A percentile compares a stretch with the other conserved stretches of the same genome.
Conservation (phyloP, 2,888 invertebrate species). For the Andrena bicolor region DNA sequence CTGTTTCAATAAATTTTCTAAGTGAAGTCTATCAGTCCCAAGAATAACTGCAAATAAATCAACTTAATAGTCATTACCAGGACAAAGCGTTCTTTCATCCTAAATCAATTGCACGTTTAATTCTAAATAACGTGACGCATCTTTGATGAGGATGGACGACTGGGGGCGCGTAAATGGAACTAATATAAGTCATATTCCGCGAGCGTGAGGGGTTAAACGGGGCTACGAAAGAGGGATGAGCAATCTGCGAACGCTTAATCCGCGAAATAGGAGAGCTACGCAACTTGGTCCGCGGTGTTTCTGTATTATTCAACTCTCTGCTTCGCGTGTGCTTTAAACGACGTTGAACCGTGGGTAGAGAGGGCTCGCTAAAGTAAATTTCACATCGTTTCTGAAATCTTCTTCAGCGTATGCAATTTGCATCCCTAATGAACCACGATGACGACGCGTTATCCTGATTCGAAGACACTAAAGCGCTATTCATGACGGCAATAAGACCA, state of each 20-base stretch:
- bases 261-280: constrained; percentile 50
- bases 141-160: no score
- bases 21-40: no score
- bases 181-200: background rate
- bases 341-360: background rate
- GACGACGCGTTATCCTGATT: background rate
- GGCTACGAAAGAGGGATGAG: constrained; percentile 10
- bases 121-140: no score
- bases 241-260: constrained; percentile 42
- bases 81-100: no score
- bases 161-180: no score
- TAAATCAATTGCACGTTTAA: no score
- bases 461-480: background rate
- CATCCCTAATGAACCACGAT: background rate
- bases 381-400: constrained; percentile 24
- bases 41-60: no score
- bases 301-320: constrained; percentile 41
- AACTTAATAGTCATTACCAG: no score
- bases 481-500: background rate
- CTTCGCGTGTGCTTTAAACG: constrained; percentile 16
- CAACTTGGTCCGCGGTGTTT: constrained; percentile 41
- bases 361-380: constrained; percentile 22
- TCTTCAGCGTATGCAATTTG: background rate
- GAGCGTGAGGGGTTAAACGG: background rate
- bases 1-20: no score